These are phyloP conservation scores for Geotrypetes seraphini DNA, from an alignment of 2,797 vertebrate genomes.

Conservation along the genomic window DNA sequence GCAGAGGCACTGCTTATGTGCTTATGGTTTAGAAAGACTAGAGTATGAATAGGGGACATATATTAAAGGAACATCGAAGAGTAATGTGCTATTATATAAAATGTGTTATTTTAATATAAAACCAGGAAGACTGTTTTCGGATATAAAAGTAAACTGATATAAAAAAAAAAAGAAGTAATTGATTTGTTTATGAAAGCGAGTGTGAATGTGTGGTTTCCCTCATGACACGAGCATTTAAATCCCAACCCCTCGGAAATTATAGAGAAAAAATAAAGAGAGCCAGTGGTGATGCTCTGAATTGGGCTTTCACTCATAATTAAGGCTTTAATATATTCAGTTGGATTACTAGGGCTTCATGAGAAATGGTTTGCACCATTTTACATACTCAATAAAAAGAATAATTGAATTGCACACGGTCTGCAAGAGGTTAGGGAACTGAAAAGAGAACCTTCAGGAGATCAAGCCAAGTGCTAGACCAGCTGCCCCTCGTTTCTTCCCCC, in stretches of 20 bases:
- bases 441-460: too few species aligned
- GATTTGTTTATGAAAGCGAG: conserved; percentile 21
- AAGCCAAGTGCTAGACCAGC: too few species aligned
- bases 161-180: conserved; percentile 21
- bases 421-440: neutral
- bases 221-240: conserved; percentile 17
- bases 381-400: conserved; percentile 11
- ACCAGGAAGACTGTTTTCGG: neutral
- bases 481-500: too few species aligned
- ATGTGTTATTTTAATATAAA: conserved; percentile 8
- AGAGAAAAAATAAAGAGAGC: conserved; percentile 21
- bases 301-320: conserved; percentile 30
- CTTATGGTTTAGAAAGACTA: neutral
- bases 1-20: too few species aligned
- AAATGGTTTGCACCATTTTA: conserved; percentile 16
- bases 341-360: conserved; percentile 12
- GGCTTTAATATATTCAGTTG: conserved; percentile 14
- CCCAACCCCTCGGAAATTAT: conserved; percentile 14
- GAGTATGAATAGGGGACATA: neutral
- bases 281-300: conserved; percentile 19
- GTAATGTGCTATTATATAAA: neutral
- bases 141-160: conserved; percentile 16
- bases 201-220: conserved; percentile 32
- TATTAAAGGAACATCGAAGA: conserved; percentile 11
- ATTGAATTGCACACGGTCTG: conserved; percentile 10